A percentile compares a stretch with the other conserved stretches of the same genome.
Evolutionary conservation across 2,888 invertebrate genomes (phyloP).

Genomic region (Ceramica pisi): DNA sequence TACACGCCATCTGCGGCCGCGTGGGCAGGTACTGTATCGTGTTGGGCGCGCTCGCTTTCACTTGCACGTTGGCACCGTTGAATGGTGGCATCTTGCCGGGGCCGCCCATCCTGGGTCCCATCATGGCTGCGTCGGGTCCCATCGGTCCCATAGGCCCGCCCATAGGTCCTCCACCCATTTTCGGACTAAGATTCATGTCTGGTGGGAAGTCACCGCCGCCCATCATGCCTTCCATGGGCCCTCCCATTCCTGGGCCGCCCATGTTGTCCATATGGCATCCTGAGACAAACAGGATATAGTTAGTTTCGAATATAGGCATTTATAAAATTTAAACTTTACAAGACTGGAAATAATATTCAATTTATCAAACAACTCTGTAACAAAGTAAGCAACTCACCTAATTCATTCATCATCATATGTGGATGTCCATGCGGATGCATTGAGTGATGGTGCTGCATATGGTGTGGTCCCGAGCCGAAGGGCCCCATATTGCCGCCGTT

Average conservation of each 20-base stretch:
- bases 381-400: slow-evolving; percentile 75
- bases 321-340: not conserved
- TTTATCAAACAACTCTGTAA: not conserved
- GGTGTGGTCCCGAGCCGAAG: slow-evolving; percentile 84
- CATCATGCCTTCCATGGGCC: slow-evolving; percentile 90
- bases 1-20: slow-evolving; percentile 95
- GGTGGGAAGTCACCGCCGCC: slow-evolving; percentile 88
- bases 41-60: slow-evolving; percentile 99
- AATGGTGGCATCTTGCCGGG: slow-evolving; percentile 91
- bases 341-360: not conserved
- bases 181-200: slow-evolving; percentile 92
- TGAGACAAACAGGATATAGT: slow-evolving; percentile 53
- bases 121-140: slow-evolving; percentile 91
- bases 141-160: slow-evolving; percentile 89
- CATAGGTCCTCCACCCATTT: slow-evolving; percentile 91
- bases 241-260: slow-evolving; percentile 89
- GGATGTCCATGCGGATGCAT: slow-evolving; percentile 88
- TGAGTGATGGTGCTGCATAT: slow-evolving; percentile 87
- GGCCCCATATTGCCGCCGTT: slow-evolving; percentile 82
- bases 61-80: slow-evolving; percentile 95
- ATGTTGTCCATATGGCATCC: slow-evolving; percentile 90
- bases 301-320: not conserved
- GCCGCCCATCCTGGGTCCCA: slow-evolving; percentile 92
- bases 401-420: slow-evolving; percentile 90
- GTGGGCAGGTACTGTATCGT: slow-evolving; percentile 99